Conservation (phyloP, 2,113 vertebrate genomes). For the Serilophus lunatus region DNA sequence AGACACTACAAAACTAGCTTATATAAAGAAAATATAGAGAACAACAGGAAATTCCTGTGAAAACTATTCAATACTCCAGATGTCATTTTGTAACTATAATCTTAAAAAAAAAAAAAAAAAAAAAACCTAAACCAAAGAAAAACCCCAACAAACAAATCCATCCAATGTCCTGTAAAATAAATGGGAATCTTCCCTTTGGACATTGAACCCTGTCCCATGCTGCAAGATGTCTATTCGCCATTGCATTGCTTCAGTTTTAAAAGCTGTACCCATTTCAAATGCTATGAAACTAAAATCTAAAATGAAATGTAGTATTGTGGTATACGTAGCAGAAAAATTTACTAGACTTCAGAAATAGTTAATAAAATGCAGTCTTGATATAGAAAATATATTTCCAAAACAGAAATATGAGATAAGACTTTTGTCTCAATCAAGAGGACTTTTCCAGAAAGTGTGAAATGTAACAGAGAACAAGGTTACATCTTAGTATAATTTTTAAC, state of each 20-base stretch:
- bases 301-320: background rate
- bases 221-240: background rate
- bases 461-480: background rate
- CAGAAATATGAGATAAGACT: background rate
- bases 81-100: background rate
- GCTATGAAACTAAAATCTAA: background rate
- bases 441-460: slow-evolving; percentile 13
- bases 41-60: background rate
- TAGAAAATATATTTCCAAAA: background rate
- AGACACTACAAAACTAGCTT: background rate
- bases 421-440: background rate
- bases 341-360: background rate
- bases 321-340: background rate
- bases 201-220: background rate
- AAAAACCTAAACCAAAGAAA: background rate
- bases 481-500: background rate
- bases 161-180: background rate
- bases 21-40: background rate
- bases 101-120: background rate
- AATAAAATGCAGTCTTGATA: background rate
- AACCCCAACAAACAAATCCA: background rate
- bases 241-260: background rate
- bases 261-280: background rate
- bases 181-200: background rate
- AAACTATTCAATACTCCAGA: background rate